Percentiles rank a stretch among this genome's conserved stretches.
phyloP scores from a whole-genome alignment of 2,888 invertebrate species.

The Helicoverpa assulta region DNA sequence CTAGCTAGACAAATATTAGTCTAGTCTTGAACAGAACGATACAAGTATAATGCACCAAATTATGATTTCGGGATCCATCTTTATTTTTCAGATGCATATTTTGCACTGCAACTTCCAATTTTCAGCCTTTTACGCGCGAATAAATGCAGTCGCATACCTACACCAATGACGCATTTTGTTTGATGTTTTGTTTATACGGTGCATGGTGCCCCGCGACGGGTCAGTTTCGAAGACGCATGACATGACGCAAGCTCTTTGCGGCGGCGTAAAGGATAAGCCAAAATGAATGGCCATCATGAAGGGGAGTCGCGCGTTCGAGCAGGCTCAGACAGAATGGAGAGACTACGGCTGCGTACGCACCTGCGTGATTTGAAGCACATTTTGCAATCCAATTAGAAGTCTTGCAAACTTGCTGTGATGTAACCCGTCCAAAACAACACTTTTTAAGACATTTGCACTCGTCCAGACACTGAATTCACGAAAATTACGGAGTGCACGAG shows the following conservation, averaged over 20 bases:
- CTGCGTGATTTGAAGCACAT: constrained; percentile 94
- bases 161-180: constrained; percentile 76
- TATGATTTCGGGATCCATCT: constrained; percentile 27
- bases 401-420: constrained; percentile 86
- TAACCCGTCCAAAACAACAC: constrained; percentile 87
- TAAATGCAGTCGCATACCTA: constrained; percentile 47
- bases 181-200: constrained; percentile 84
- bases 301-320: constrained; percentile 93
- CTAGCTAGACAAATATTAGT: constrained; percentile 48
- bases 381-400: constrained; percentile 85
- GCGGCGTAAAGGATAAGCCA: constrained; percentile 90
- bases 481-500: constrained; percentile 83
- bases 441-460: constrained; percentile 85
- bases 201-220: constrained; percentile 79
- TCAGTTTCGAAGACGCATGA: constrained; percentile 86
- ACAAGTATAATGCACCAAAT: constrained; percentile 28
- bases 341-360: constrained; percentile 99
- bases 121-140: constrained; percentile 48
- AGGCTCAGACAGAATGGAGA: constrained; percentile 96
- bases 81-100: constrained; percentile 41
- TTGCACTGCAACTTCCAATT: constrained; percentile 38
- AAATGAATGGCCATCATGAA: constrained; percentile 90
- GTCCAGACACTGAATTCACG: constrained; percentile 82
- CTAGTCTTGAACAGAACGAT: constrained; percentile 1
- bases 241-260: constrained; percentile 89